Conservation (phyloP, 2,113 vertebrate species). For the Corythornis vintsioides region DNA sequence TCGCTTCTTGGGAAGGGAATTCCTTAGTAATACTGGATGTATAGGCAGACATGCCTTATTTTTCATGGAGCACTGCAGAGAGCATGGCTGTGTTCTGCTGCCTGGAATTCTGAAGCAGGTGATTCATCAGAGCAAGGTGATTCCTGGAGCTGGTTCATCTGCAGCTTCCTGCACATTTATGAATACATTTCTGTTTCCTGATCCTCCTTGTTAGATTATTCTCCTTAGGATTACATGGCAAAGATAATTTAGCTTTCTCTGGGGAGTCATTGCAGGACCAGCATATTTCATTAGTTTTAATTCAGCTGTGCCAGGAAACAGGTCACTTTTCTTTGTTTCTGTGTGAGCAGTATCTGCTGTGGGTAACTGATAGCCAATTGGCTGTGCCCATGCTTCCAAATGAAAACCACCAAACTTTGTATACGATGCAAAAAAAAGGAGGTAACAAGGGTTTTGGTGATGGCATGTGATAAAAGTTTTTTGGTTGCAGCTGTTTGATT, state of each 20-base stretch:
- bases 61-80: not conserved
- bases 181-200: not conserved
- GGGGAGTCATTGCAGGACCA: not conserved
- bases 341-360: not conserved
- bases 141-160: not conserved
- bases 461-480: not conserved
- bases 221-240: not conserved
- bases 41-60: rapidly evolving
- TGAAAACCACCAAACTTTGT: not conserved
- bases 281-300: not conserved
- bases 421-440: not conserved
- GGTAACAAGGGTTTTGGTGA: not conserved
- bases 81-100: not conserved
- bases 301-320: not conserved
- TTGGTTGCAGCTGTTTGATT: not conserved
- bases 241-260: not conserved
- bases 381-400: not conserved
- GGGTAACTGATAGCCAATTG: not conserved
- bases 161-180: not conserved
- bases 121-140: not conserved
- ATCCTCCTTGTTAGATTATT: not conserved
- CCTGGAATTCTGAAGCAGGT: not conserved
- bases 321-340: not conserved
- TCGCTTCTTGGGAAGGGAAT: not conserved
- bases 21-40: not conserved